phyloP scores from a whole-genome alignment of 1,140 invertebrate species.

The Pseudachorutes palmiensis region DNA sequence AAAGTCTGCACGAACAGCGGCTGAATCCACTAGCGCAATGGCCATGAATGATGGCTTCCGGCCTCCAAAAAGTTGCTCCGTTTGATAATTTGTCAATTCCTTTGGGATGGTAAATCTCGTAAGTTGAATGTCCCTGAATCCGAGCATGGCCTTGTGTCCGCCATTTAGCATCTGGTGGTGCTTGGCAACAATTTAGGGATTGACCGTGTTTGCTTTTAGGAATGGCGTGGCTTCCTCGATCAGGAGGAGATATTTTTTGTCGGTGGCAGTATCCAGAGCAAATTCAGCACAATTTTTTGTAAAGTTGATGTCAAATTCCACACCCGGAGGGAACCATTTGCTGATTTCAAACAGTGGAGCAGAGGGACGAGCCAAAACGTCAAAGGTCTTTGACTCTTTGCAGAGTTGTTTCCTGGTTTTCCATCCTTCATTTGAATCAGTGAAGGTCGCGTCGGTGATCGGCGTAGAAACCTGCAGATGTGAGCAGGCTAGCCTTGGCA shows the following conservation, averaged over 20 bases:
- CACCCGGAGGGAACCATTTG: background rate
- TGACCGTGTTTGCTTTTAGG: background rate
- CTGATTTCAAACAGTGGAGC: background rate
- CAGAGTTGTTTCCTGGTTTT: background rate
- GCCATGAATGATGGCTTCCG: background rate
- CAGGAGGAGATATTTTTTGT: background rate
- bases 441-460: background rate
- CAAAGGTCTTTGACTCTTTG: background rate
- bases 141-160: background rate
- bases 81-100: background rate
- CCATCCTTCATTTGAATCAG: background rate
- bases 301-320: background rate
- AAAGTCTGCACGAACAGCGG: background rate
- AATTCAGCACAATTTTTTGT: background rate
- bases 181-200: background rate
- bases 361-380: background rate
- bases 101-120: background rate
- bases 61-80: background rate
- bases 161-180: background rate
- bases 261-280: background rate
- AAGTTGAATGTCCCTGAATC: background rate
- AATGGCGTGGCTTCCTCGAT: background rate
- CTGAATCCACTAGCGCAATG: background rate
- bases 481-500: background rate
- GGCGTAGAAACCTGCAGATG: background rate